Base-by-base conservation (phyloP, 2,888 invertebrate species). In the Sinodicranocentrus sp. region DNA sequence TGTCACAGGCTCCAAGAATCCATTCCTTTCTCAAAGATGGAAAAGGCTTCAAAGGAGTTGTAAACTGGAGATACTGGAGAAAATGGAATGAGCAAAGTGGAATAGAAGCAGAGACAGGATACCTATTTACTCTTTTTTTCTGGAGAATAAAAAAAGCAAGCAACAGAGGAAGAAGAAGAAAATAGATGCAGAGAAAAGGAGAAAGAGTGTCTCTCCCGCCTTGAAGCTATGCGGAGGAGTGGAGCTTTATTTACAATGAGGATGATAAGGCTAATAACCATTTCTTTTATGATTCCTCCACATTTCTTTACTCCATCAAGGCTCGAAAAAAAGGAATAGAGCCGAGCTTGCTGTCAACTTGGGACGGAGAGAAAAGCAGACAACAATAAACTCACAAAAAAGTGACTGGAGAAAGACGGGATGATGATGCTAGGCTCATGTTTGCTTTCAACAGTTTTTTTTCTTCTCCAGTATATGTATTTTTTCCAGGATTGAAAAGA, bases 261-360 rank as follows among this genome's bases (percentile, higher is more conserved):
- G 77, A 82, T 83, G 86, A 86, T 86, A 86, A 86, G 82, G 76
- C 86, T 86, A 84, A 86, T 86, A 86, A 86, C 86, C 86, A 79
- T 86, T 86, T 78, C 82, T 86, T 86, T 86, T 86, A 86, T 80
- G 86, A 82, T 76, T 77, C 72, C 52, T 71, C 76, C 70, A 21
- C 44, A 61, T 52, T 52, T 52, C n/a, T 44, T n/a, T 44, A 44
- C 44, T 19, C 52, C 19, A 17, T 52, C 52, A n/a, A 52, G 25
- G 25, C 54, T 21, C 10, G 23, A 57, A 25, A 25, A 54, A 25
- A 57, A 43, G 44, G 15, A 48, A n/a, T n/a, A n/a, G n/a, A n/a
- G n/a, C n/a, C n/a, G n/a, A n/a, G n/a, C n/a, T n/a, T 15, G 5
- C 19, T 28, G 67, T 39, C 67, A 39, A 44, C 44, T 67, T 3